A percentile compares a stretch with the other conserved stretches of the same genome.
These are phyloP conservation scores for Agrochola macilenta DNA, from an alignment of 2,888 invertebrate genomes.

Conservation along the genomic window DNA sequence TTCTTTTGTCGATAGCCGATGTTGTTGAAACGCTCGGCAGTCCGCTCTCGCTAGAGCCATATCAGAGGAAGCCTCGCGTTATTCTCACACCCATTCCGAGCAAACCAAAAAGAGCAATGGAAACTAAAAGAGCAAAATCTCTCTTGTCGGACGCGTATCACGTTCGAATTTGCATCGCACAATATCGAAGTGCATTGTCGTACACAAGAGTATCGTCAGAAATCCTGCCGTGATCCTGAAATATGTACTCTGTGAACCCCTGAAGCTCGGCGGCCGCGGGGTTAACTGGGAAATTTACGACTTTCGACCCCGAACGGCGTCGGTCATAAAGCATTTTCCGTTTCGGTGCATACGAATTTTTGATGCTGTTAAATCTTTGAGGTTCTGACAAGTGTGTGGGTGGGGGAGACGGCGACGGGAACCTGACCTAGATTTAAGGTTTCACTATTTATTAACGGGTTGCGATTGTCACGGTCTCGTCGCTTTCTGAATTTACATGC, in stretches of 20 bases:
- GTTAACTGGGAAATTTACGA: conserved; percentile 82
- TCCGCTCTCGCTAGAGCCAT: neutral
- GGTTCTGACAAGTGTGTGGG: conserved; percentile 68
- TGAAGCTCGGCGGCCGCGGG: conserved; percentile 65
- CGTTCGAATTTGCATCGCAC: conserved; percentile 70
- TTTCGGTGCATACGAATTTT: conserved; percentile 77
- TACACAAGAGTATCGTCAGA: conserved; percentile 71
- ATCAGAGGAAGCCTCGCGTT: neutral
- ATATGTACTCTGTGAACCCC: conserved; percentile 76
- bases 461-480: conserved; percentile 15
- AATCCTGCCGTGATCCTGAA: conserved; percentile 77
- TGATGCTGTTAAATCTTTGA: conserved; percentile 73
- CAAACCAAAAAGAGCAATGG: conserved; percentile 42
- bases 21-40: neutral
- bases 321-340: conserved; percentile 77
- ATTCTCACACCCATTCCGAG: conserved; percentile 1
- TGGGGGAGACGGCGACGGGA: conserved; percentile 33
- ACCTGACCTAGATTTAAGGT: conserved; percentile 45
- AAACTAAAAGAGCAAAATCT: conserved; percentile 62
- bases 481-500: conserved; percentile 1
- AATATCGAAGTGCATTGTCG: conserved; percentile 71
- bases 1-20: conserved; percentile 1
- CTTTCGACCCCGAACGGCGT: conserved; percentile 68
- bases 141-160: conserved; percentile 67
- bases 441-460: conserved; percentile 40